Percentiles rank a stretch among this genome's conserved stretches.
Conservation (phyloP, 2,888 invertebrate species). For the Caenorhabditis afra region DNA sequence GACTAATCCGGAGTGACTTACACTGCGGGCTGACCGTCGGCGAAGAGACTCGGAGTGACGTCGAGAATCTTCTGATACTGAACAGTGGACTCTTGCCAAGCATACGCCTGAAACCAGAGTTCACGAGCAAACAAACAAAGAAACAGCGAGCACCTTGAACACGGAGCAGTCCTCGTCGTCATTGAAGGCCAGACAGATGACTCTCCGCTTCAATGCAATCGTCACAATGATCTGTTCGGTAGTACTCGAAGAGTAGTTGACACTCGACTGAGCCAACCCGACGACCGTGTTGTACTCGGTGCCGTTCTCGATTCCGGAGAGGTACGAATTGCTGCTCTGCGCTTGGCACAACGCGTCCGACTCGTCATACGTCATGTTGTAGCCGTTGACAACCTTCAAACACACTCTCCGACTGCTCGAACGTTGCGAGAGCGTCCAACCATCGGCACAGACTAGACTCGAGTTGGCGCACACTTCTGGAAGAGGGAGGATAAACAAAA, state of each 20-base stretch:
- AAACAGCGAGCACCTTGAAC: conserved; percentile 26
- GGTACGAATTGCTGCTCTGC: conserved; percentile 17
- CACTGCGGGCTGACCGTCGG: conserved; percentile 30
- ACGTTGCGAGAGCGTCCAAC: conserved; percentile 32
- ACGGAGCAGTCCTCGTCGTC: conserved; percentile 34
- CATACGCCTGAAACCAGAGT: conserved; percentile 14
- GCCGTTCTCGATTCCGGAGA: conserved; percentile 49
- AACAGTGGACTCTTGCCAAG: conserved; percentile 21
- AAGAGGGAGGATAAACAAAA: neutral
- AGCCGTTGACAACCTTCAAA: conserved; percentile 37
- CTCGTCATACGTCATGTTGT: conserved; percentile 43
- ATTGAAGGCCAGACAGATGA: conserved; percentile 10
- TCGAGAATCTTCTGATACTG: conserved; percentile 26
- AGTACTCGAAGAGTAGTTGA: conserved; percentile 23
- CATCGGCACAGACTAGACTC: conserved; percentile 20
- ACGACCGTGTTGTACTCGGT: conserved; percentile 40
- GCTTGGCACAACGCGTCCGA: conserved; percentile 23
- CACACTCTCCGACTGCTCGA: conserved; percentile 25
- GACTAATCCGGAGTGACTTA: neutral
- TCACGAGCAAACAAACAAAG: conserved; percentile 1
- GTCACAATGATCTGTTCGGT: conserved; percentile 32
- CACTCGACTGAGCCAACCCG: conserved; percentile 26
- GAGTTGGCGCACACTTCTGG: conserved; percentile 25
- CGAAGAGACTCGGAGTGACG: conserved; percentile 21
- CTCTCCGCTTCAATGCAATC: conserved; percentile 38